Conservation (phyloP, 2,888 invertebrate genomes). For the Isoperla grammatica region DNA sequence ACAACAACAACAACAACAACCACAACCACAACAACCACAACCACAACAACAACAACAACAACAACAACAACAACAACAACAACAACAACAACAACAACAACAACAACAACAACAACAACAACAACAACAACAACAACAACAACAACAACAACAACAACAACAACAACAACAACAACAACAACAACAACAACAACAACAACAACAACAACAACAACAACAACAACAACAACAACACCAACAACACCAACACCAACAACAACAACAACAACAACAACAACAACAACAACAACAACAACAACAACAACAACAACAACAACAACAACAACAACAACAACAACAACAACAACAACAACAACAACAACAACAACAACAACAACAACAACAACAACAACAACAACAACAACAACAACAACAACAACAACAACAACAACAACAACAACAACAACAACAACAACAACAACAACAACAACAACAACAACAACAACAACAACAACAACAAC, state of each 20-base stretch:
- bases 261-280: constrained; percentile 20
- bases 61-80: constrained; percentile 31
- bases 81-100: constrained; percentile 31
- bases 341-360: constrained; percentile 18
- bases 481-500: constrained; percentile 15
- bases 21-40: constrained; percentile 43
- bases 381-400: constrained; percentile 17
- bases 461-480: constrained; percentile 5
- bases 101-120: constrained; percentile 24
- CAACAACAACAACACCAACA: constrained; percentile 19
- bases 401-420: constrained; percentile 14
- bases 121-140: constrained; percentile 20
- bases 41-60: constrained; percentile 37
- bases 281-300: constrained; percentile 7
- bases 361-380: background rate
- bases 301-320: constrained; percentile 15
- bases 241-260: constrained; percentile 18
- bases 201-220: constrained; percentile 20
- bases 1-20: constrained; percentile 26
- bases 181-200: constrained; percentile 22
- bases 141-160: constrained; percentile 19
- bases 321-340: constrained; percentile 17
- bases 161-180: constrained; percentile 4
- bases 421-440: constrained; percentile 11
- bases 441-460: constrained; percentile 9